Evolutionary conservation across 2,888 invertebrate genomes (phyloP), one percentile per base, ranked within the genome.

Genomic region (Cylloceria caligata): DNA sequence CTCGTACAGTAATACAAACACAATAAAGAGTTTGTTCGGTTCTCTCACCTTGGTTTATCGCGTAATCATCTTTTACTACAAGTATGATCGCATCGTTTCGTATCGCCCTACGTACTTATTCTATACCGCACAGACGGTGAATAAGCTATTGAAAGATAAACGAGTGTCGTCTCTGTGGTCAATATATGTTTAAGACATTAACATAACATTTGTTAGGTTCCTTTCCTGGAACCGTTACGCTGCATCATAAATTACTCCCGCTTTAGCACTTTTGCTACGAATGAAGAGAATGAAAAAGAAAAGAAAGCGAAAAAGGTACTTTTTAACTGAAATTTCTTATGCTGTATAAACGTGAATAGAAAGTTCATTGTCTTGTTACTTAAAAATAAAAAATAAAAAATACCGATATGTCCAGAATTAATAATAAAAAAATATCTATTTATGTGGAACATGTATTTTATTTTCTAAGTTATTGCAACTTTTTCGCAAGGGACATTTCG

Each of bases 111-210:
- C 49, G 11, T 49, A 21, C 5, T 39, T 13, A 1, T 47, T 16
- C n/a, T 47, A n/a, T 6, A 4, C 47, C 19, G n/a, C 3, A 16
- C 47, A 47, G 47, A 47, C 47, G 47, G 3, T 16, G 19, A 47
- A 47, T 47, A 19, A 47, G 47, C 49, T 52, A 19, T 52, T 21
- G 52, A 55, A 55, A 5, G 24, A 55, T 13, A 55, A 55, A 55
- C 52, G 24, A 24, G 27, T 27, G 52, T 55, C 27, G 13, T 55
- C 24, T 55, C 27, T 21, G 27, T 13, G 0, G 52, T 27, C 27
- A 27, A 55, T n/a, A 55, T 55, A 55, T 55, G 27, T 27, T 30
- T 19, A 57, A 57, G 1, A 3, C 16, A 55, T 57, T 57, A 57
- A 57, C 55, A 57, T 57, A 57, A 57, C 27, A 30, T n/a, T 6